Percentiles rank a stretch among this genome's conserved stretches.
phyloP scores from a whole-genome alignment of 2,888 invertebrate genomes.

The Abrostola tripartita region DNA sequence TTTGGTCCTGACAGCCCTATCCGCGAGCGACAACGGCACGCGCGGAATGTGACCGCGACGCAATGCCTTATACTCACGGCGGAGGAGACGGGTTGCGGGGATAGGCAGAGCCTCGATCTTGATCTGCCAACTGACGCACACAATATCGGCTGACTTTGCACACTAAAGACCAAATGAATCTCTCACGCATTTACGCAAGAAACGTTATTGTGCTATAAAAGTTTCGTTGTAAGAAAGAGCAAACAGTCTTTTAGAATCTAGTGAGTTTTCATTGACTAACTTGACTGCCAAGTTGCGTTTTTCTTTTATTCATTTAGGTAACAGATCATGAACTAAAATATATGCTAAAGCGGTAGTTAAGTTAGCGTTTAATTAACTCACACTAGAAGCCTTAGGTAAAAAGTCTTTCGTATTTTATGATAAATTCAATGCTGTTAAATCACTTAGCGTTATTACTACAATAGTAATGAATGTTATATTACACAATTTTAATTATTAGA shows the following conservation, averaged over 20 bases:
- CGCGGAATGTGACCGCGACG: constrained; percentile 73
- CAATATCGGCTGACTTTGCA: constrained; percentile 63
- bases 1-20: constrained; percentile 37
- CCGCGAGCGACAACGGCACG: constrained; percentile 51
- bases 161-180: constrained; percentile 67
- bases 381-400: no score
- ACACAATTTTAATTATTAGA: no score
- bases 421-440: no score
- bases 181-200: constrained; percentile 61
- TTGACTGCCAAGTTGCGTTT: background rate
- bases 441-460: no score
- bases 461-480: no score
- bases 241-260: constrained; percentile 24
- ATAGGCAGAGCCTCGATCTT: constrained; percentile 49
- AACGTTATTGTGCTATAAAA: constrained; percentile 48
- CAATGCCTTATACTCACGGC: constrained; percentile 58
- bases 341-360: no score
- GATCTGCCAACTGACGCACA: constrained; percentile 54
- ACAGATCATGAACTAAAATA: no score
- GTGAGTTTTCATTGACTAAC: no score
- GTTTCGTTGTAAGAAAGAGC: constrained; percentile 44
- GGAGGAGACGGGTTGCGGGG: constrained; percentile 30
- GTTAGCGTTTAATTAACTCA: no score
- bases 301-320: no score
- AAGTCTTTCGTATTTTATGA: no score